phyloP scores from a whole-genome alignment of 2,113 vertebrate species.

The Marmota flaviventris region DNA sequence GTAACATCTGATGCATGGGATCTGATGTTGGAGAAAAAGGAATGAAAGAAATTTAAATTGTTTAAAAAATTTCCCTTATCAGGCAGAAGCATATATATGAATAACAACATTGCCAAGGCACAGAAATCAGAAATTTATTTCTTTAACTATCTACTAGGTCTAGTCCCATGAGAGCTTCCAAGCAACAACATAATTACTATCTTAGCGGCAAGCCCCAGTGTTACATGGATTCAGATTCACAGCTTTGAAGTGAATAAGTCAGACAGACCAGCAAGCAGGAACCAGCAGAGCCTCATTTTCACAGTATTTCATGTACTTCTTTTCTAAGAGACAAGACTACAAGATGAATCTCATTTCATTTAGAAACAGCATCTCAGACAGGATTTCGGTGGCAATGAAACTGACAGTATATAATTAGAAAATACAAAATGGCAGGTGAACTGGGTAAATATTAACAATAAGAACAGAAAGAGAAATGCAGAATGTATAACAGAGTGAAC shows the following conservation, averaged over 20 bases:
- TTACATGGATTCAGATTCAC: slow-evolving; percentile 55
- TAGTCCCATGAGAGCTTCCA: slow-evolving; percentile 58
- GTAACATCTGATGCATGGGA: slow-evolving; percentile 92
- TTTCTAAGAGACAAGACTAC: slow-evolving; percentile 35
- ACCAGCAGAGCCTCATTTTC: not conserved
- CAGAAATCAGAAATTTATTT: not conserved
- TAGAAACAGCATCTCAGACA: slow-evolving; percentile 19
- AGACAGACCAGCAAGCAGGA: slow-evolving; percentile 43
- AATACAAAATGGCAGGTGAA: slow-evolving; percentile 52
- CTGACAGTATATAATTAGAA: slow-evolving; percentile 55
- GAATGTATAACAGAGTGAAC: slow-evolving; percentile 49
- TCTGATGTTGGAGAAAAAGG: slow-evolving; percentile 86
- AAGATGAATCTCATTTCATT: not conserved
- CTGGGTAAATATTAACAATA: slow-evolving; percentile 44
- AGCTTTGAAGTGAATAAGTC: slow-evolving; percentile 53
- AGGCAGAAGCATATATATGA: not conserved
- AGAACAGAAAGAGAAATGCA: slow-evolving; percentile 75
- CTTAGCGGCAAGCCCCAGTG: slow-evolving; percentile 67
- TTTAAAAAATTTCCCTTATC: not conserved
- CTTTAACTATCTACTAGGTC: not conserved
- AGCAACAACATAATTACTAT: slow-evolving; percentile 46
- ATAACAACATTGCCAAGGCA: not conserved
- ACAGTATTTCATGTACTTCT: not conserved
- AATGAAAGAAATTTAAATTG: not conserved
- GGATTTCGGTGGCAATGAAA: not conserved